Evolutionary conservation across 2,113 vertebrate genomes (phyloP), one percentile per base, ranked within the genome.

Genomic region (Mus pahari): DNA sequence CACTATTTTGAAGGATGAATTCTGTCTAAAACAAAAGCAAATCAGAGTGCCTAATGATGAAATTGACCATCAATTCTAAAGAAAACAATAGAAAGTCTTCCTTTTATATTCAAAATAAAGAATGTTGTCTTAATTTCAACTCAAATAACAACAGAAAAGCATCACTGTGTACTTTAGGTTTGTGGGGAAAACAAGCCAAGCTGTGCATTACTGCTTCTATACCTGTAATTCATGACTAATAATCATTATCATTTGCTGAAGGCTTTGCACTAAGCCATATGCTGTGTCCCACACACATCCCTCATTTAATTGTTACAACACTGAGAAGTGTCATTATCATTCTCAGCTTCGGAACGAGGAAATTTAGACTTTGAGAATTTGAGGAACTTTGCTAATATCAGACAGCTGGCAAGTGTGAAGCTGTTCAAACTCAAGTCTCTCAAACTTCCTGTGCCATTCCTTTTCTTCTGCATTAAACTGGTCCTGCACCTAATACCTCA

Each of bases 141-240:
- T 24, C 20, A 81, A 42, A 55, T 86, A 90, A 33, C 66, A 82
- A 75, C 19, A 89, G 24, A 50, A 62, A 26, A 33, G 13, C 5
- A 79, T 88, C 66, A 90, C 28, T 75, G 14, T 62, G 5, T 71
- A n/a, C 36, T 58, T 94, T 14, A 74, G 17, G 9, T 75, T 92
- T 97, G 3, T 26, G 93, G 58, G 87, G 55, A 91, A 48, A 73
- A n/a, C 19, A 88, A 71, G 3, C 2, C 58, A 94, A 74, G 7
- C 11, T 89, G 26, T 39, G 79, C 58, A 79, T 55, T 79, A 71
- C 81, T 74, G 75, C 4, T 73, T 91, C 75, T 58, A 68, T 60
- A 81, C 45, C 90, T 96, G 39, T 74, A 82, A 82, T 74, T 94
- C 73, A 82, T 31, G 53, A 92, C 94, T 92, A 92, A 92, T 66